Conservation (phyloP, 2,888 invertebrate genomes). For the Timema podura region DNA sequence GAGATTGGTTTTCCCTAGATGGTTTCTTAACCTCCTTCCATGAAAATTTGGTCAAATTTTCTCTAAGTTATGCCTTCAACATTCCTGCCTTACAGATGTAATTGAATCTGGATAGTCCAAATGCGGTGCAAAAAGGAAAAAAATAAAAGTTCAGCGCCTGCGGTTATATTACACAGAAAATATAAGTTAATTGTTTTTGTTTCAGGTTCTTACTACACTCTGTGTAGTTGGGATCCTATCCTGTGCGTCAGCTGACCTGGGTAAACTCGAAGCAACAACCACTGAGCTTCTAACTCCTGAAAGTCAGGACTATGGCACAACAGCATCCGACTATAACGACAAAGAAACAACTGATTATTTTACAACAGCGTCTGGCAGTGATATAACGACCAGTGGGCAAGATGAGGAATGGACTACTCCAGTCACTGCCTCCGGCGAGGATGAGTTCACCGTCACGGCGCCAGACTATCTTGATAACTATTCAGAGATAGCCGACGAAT, state of each 20-base stretch:
- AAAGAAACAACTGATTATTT: not conserved
- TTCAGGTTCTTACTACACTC: not conserved
- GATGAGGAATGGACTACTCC: not conserved
- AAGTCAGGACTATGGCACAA: not conserved
- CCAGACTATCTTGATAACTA: not conserved
- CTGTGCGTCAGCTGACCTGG: too few relatives aligned
- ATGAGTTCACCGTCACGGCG: not conserved
- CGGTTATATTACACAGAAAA: too few relatives aligned
- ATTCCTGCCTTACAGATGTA: too few relatives aligned
- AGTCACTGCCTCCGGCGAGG: not conserved
- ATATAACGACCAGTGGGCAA: too few relatives aligned
- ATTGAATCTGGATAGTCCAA: too few relatives aligned
- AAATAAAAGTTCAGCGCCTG: too few relatives aligned
- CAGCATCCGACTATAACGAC: not conserved
- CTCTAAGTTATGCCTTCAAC: too few relatives aligned
- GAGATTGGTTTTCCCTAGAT: too few relatives aligned
- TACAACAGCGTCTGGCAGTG: too few relatives aligned
- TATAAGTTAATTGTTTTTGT: not conserved
- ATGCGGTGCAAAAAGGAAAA: too few relatives aligned
- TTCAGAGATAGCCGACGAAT: not conserved
- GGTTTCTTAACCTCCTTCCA: too few relatives aligned
- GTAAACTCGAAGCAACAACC: not conserved
- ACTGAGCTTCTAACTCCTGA: not conserved
- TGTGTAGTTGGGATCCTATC: conserved; percentile 9
- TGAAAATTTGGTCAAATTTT: too few relatives aligned